Base-by-base conservation (phyloP, 2,113 vertebrate genomes). In the Lepidiolamprologus cunningtoni region DNA sequence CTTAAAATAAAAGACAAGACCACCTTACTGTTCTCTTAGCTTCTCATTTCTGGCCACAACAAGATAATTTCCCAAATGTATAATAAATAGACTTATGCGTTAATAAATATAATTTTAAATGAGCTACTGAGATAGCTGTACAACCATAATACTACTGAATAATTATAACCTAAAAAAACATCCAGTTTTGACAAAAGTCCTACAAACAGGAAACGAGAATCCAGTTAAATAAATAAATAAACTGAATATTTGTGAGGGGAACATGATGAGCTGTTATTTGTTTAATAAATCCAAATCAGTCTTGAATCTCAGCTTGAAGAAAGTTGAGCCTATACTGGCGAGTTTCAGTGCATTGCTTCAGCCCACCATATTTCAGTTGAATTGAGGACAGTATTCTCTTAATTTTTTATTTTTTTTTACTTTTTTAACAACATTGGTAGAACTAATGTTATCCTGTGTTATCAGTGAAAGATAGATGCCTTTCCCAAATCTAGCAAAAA, bases 11-110 rank as follows among this genome's bases (percentile, higher is more conserved):
- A 76, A 37, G 16, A 86, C 54, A 53, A 54, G 33, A 50, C 16
- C 81, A 68, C 55, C 45, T 84, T 40, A 21, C 50, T 81, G 81
- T 11, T 78, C 84, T 71, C 40, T 82, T 61, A 54, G 88, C 42
- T 89, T 55, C 88, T 89, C 11, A 54, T 81, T 63, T 87, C 33
- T 89, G 40, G 58, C 84, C 8, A 47, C 81, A 87, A 54, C 76
- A 81, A 84, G 52, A 89, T 81, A 13, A 82, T 79, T 87, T 89
- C 40, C 40, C 31, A 80, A 73, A 37, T 55, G 28, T 61, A 61
- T 40, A 45, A 26, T 53, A 61, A 83, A 45, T 23, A 40, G 33
- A 45, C 71, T 42, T 33, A 63, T 63, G 31, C 28, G 40, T 71
- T 83, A 45, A 80, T 83, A 45, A 68, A 58, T 63, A 82, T 33